Evolutionary conservation across 2,888 invertebrate genomes (phyloP).

Genomic region (Scaptomyza caliginosa): DNA sequence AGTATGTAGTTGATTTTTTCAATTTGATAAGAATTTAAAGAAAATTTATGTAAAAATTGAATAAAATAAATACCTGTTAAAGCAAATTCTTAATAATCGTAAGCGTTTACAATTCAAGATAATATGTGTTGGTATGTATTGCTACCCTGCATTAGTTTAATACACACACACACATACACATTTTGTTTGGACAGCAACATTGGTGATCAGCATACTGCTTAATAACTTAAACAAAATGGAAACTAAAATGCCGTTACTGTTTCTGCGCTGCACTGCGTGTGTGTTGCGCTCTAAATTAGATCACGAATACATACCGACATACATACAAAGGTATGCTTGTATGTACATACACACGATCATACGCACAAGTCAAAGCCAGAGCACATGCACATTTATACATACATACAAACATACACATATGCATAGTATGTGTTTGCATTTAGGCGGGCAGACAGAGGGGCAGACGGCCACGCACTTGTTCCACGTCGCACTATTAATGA

Average conservation of each 20-base stretch:
- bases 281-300: conserved; percentile 58
- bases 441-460: conserved; percentile 23
- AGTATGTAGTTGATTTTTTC: conserved; percentile 43
- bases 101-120: too few species aligned
- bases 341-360: background rate
- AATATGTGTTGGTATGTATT: too few species aligned
- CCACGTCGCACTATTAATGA: conserved; percentile 71
- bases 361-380: background rate
- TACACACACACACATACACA: too few species aligned
- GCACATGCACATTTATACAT: background rate
- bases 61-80: background rate
- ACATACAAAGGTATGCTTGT: background rate
- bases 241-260: conserved; percentile 66
- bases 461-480: conserved; percentile 50
- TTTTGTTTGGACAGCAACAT: too few species aligned
- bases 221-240: conserved; percentile 31
- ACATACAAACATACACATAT: conserved; percentile 1
- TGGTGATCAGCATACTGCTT: conserved; percentile 12
- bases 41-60: background rate
- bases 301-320: conserved; percentile 32
- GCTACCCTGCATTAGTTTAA: too few species aligned
- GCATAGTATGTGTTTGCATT: background rate
- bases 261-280: conserved; percentile 37
- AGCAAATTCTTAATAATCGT: background rate
- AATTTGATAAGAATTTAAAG: conserved; percentile 2